A percentile compares a stretch with the other conserved stretches of the same genome.
Conservation (phyloP, 2,113 vertebrate genomes). For the Scomber colias region DNA sequence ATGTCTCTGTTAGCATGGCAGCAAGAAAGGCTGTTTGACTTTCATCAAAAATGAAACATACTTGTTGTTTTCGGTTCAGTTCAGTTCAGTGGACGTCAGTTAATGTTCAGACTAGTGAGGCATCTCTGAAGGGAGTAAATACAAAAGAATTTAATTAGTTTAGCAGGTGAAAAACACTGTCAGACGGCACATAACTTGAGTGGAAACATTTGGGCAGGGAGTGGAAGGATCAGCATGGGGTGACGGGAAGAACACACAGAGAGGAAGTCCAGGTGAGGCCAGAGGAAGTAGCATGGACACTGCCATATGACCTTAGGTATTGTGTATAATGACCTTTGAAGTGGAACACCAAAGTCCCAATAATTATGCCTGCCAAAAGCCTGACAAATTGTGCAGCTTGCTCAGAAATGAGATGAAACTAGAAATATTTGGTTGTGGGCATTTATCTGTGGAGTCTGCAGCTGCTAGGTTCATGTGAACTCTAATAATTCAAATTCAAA, state of each 20-base stretch:
- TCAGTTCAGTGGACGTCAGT: constrained; percentile 50
- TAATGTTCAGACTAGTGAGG: constrained; percentile 47
- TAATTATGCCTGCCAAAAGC: constrained; percentile 25
- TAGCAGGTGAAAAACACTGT: constrained; percentile 42
- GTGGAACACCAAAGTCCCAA: constrained; percentile 31
- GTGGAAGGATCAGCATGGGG: constrained; percentile 49
- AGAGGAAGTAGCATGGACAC: constrained; percentile 59
- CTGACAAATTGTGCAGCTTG: not conserved
- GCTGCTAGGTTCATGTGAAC: constrained; percentile 25
- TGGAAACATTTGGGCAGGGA: constrained; percentile 65
- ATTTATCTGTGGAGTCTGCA: constrained; percentile 34
- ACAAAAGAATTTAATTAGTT: constrained; percentile 57
- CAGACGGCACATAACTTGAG: constrained; percentile 26
- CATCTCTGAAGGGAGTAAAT: constrained; percentile 49
- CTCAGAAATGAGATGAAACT: constrained; percentile 32
- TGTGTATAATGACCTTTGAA: constrained; percentile 62
- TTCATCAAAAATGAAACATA: constrained; percentile 28
- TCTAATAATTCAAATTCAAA: constrained; percentile 51
- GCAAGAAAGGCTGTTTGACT: constrained; percentile 31
- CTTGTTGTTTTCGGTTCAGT: constrained; percentile 48
- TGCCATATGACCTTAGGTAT: constrained; percentile 57
- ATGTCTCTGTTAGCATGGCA: constrained; percentile 23
- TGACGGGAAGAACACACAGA: constrained; percentile 54
- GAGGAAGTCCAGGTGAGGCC: constrained; percentile 68
- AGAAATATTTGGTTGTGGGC: constrained; percentile 31